Conservation (phyloP, 1,140 invertebrate genomes). For the Bactericera cockerelli region DNA sequence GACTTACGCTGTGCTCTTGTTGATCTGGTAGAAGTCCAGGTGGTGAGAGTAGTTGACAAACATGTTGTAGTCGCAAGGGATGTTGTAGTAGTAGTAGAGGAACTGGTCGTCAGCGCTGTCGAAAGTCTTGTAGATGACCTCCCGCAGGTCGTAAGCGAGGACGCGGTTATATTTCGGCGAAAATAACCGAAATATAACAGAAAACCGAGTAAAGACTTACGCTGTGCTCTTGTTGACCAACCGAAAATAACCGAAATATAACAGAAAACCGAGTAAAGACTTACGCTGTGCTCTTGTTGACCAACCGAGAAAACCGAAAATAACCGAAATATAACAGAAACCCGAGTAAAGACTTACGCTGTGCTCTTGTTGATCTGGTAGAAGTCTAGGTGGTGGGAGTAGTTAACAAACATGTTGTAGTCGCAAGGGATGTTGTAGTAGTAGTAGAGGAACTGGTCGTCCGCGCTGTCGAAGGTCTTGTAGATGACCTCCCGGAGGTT, state of each 20-base stretch:
- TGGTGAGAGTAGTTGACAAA: not conserved
- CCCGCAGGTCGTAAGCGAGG: not conserved
- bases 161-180: too few species aligned
- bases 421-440: constrained; percentile 1
- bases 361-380: constrained; percentile 2
- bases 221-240: too few species aligned
- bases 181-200: too few species aligned
- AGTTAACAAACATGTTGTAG: not conserved
- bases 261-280: too few species aligned
- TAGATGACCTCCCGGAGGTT: not conserved
- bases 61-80: not conserved
- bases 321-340: too few species aligned
- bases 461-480: not conserved
- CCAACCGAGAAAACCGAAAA: too few species aligned
- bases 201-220: too few species aligned
- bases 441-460: not conserved
- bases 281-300: too few species aligned
- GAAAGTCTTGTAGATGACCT: not conserved
- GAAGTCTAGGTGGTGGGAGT: not conserved
- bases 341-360: not conserved
- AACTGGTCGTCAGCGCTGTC: not conserved
- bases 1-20: constrained; percentile 6
- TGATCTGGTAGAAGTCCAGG: not conserved
- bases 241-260: too few species aligned
- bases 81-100: not conserved